phyloP scores from a whole-genome alignment of 2,113 vertebrate species.

The Pseudois nayaur region DNA sequence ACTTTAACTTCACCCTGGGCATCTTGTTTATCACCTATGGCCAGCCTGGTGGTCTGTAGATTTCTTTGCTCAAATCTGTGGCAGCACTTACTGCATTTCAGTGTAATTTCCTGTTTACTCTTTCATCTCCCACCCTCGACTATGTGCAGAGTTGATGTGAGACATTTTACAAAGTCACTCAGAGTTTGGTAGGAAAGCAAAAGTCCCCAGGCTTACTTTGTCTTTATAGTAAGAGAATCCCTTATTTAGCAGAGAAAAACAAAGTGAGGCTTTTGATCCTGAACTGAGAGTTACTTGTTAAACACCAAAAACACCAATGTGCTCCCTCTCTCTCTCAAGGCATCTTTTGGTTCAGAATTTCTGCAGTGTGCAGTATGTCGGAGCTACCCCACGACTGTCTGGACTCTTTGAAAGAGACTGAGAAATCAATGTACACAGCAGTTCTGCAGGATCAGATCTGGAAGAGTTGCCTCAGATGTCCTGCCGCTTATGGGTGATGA shows the following conservation, averaged over 20 bases:
- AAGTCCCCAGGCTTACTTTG: background rate
- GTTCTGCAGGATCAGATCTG: too few species aligned
- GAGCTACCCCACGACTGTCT: too few species aligned
- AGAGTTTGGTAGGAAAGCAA: background rate
- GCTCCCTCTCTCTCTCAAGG: background rate
- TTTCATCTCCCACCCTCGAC: background rate
- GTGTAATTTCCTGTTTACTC: accelerated
- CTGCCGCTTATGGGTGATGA: background rate
- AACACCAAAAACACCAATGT: background rate
- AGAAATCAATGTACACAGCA: accelerated
- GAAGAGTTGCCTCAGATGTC: background rate
- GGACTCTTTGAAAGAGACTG: background rate
- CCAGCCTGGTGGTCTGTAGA: too few species aligned
- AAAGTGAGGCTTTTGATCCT: background rate
- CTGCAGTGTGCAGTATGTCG: accelerated
- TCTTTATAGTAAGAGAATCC: background rate
- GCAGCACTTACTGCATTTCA: background rate
- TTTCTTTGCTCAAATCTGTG: accelerated
- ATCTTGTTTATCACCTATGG: background rate
- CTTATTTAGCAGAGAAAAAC: background rate
- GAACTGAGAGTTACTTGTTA: background rate
- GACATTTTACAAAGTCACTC: background rate
- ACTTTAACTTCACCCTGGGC: background rate
- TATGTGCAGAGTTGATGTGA: background rate
- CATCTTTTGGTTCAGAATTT: background rate